A percentile compares a stretch with the other conserved stretches of the same genome.
phyloP scores from a whole-genome alignment of 2,888 invertebrate species.

The Hirudinaria manillensis region DNA sequence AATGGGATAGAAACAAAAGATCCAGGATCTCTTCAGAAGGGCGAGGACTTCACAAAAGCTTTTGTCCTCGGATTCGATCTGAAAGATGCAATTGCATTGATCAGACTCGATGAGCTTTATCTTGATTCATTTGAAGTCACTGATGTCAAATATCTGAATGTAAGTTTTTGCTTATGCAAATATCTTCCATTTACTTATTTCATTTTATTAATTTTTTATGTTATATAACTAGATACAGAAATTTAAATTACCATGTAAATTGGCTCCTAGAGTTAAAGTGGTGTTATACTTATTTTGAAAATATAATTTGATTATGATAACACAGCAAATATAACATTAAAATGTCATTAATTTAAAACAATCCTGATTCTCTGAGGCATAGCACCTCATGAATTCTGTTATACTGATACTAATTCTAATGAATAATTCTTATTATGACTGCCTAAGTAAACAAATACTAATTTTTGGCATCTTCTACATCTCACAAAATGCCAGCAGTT shows the following conservation, averaged over 20 bases:
- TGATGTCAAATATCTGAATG: conserved; percentile 60
- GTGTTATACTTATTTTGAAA: too few relatives aligned
- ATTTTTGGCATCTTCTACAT: too few relatives aligned
- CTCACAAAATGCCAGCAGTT: too few relatives aligned
- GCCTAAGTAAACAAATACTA: too few relatives aligned
- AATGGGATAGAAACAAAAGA: conserved; percentile 68
- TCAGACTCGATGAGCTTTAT: conserved; percentile 91
- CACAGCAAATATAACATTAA: too few relatives aligned
- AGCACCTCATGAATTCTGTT: too few relatives aligned
- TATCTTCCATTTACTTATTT: not conserved
- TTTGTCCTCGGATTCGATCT: conserved; percentile 93
- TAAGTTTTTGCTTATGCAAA: not conserved
- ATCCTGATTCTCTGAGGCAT: too few relatives aligned
- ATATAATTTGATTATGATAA: too few relatives aligned
- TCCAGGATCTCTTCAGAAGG: conserved; percentile 86
- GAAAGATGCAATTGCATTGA: conserved; percentile 86
- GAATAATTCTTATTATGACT: too few relatives aligned
- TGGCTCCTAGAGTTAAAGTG: too few relatives aligned
- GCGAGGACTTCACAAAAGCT: conserved; percentile 93
- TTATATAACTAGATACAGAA: not conserved
- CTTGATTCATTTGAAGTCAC: conserved; percentile 93
- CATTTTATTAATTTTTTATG: not conserved
- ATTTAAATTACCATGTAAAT: not conserved
- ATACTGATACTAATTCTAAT: too few relatives aligned
- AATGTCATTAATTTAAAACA: too few relatives aligned